These are phyloP conservation scores for Centrocercus urophasianus DNA, from an alignment of 2,113 vertebrate species.

Conservation along the genomic window DNA sequence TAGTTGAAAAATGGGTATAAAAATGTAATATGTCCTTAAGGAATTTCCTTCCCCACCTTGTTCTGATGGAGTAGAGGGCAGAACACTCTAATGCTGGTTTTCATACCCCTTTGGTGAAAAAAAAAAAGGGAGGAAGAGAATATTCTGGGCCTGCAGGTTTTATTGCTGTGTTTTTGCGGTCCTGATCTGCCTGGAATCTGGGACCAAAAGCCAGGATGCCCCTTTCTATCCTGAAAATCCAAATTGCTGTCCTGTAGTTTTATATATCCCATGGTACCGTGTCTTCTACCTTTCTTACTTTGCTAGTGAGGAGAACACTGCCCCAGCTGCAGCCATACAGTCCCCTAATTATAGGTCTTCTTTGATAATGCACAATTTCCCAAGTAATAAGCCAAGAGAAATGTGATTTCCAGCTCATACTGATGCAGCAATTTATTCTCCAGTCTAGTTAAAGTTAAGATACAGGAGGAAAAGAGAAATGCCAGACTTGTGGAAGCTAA, in stretches of 20 bases:
- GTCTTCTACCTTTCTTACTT: background rate
- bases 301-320: background rate
- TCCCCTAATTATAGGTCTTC: background rate
- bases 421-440: too few species aligned
- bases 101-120: rapidly evolving
- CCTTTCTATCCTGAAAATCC: background rate
- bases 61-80: background rate
- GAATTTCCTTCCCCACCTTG: background rate
- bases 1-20: background rate
- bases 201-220: background rate
- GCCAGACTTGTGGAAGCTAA: too few species aligned
- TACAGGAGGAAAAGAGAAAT: background rate
- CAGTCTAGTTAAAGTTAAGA: too few species aligned
- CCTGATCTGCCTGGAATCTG: background rate
- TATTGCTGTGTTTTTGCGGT: background rate
- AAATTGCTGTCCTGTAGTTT: background rate
- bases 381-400: background rate
- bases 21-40: background rate
- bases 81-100: background rate
- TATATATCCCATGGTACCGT: rapidly evolving
- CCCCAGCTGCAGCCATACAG: rapidly evolving
- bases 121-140: background rate
- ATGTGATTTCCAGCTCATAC: background rate
- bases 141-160: background rate
- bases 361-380: background rate